Base-by-base conservation (phyloP, 2,113 vertebrate genomes). In the Pavo muticus region DNA sequence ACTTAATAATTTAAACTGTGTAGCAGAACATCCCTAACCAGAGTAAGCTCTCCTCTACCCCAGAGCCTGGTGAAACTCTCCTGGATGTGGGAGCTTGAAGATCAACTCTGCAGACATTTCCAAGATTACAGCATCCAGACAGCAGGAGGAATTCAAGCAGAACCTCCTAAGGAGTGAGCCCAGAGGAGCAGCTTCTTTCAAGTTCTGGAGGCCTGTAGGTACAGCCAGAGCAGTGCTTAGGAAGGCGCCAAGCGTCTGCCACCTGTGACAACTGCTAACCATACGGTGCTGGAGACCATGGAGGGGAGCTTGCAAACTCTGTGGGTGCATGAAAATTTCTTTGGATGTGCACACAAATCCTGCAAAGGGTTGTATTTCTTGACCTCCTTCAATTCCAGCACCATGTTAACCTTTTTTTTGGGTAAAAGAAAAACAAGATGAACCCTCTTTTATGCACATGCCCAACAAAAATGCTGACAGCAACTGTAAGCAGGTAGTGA, bases 371-470 rank as follows among this genome's bases (percentile, higher is more conserved):
- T 86, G 5, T 37, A 29, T 80, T 90, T 74, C 75, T 61, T 42
- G 50, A 50, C 32, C 35, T 60, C 79, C 42, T 60, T 71, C 60
- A 45, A 29, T 32, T 32, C 47, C 39, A 90, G 60, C 23, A 74
- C 3, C 1, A 1, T 0, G 0, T 60, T 50, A 35, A 29, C 27
- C 39, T 69, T 72, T 69, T 3, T 4, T 3, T 5, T 19, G 20
- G 20, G 9, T 1, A 69, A 57, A n/a, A 6, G n/a, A 27, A 30
- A 42, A 39, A 56, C 12, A 44, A 65, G 35, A 85, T 14, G 15
- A 20, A 0, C 9, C 44, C 15, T 91, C 23, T 73, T 7, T 1
- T 40, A 68, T 29, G 23, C 23, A 44, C 19, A 30, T 20, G 40
- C 29, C 19, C 42, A 84, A 57, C 6, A 74, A 60, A 90, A 77